These are phyloP conservation scores for Chromobotia macracanthus DNA, from an alignment of 2,797 vertebrate species.

Conservation along the genomic window DNA sequence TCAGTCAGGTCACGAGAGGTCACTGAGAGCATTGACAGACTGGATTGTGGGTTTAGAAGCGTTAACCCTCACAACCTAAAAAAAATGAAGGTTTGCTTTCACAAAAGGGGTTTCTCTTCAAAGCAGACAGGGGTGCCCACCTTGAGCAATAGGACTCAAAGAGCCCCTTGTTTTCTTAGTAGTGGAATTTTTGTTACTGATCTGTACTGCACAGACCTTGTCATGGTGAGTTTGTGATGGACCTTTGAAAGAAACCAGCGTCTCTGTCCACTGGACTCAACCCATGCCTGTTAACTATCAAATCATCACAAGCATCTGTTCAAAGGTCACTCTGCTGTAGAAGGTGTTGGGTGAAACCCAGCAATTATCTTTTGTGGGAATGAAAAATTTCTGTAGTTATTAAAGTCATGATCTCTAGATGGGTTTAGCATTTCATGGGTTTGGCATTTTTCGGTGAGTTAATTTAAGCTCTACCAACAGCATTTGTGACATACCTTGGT, in stretches of 20 bases:
- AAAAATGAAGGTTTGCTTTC: constrained; percentile 33
- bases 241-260: constrained; percentile 42
- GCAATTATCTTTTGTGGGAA: constrained; percentile 5
- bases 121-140: constrained; percentile 46
- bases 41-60: constrained; percentile 30
- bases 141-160: constrained; percentile 55
- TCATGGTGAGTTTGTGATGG: constrained; percentile 42
- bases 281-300: constrained; percentile 14
- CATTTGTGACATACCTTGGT: not conserved
- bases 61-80: constrained; percentile 46
- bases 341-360: constrained; percentile 27
- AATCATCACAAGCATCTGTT: constrained; percentile 15
- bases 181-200: constrained; percentile 48
- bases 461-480: not conserved
- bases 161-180: constrained; percentile 54
- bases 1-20: constrained; percentile 14
- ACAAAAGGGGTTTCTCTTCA: constrained; percentile 51
- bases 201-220: constrained; percentile 36
- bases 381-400: not conserved
- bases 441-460: not conserved
- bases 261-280: constrained; percentile 18
- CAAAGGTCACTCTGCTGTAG: constrained; percentile 2
- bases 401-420: not conserved
- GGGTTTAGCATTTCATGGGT: too few species aligned
- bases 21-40: constrained; percentile 24